These are phyloP conservation scores for Rhynchophorus ferrugineus DNA, from an alignment of 1,140 invertebrate species.

Conservation along the genomic window DNA sequence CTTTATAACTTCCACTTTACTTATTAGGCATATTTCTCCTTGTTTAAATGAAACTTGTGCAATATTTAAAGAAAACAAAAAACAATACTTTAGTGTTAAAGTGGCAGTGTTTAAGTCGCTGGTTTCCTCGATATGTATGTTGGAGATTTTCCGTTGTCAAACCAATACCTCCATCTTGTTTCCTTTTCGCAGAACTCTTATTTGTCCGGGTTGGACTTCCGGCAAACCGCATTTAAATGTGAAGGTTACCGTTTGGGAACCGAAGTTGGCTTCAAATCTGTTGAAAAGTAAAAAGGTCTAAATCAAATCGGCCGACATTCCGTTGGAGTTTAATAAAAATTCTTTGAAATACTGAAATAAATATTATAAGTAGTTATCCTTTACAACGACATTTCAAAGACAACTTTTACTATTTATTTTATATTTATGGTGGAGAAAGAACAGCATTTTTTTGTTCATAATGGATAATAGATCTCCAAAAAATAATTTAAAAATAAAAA, in stretches of 20 bases:
- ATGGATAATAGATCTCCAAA: too few species aligned
- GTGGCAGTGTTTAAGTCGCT: constrained; percentile 35
- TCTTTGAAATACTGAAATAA: background rate
- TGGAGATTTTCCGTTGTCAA: constrained; percentile 43
- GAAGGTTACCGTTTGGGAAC: constrained; percentile 69
- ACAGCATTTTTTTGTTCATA: too few species aligned
- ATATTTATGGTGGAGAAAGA: too few species aligned
- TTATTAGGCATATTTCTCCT: background rate
- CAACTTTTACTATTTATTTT: too few species aligned
- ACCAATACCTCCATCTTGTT: constrained; percentile 75
- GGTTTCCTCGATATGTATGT: constrained; percentile 38
- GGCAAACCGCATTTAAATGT: constrained; percentile 67
- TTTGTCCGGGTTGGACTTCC: constrained; percentile 58
- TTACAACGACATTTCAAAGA: too few species aligned
- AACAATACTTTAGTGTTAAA: constrained; percentile 16
- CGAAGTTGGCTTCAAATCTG: constrained; percentile 78
- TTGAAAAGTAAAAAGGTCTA: background rate
- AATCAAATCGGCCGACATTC: too few species aligned
- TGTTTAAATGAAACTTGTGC: constrained; percentile 8
- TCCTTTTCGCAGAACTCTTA: constrained; percentile 63
- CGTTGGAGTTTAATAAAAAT: too few species aligned
- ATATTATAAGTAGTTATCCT: background rate
- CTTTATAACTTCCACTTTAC: background rate
- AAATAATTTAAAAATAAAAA: too few species aligned
- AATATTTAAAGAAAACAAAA: constrained; percentile 2